Evolutionary conservation across 2,113 vertebrate species (phyloP), one percentile per base, ranked within the genome.

Genomic region (Bos javanicus): DNA sequence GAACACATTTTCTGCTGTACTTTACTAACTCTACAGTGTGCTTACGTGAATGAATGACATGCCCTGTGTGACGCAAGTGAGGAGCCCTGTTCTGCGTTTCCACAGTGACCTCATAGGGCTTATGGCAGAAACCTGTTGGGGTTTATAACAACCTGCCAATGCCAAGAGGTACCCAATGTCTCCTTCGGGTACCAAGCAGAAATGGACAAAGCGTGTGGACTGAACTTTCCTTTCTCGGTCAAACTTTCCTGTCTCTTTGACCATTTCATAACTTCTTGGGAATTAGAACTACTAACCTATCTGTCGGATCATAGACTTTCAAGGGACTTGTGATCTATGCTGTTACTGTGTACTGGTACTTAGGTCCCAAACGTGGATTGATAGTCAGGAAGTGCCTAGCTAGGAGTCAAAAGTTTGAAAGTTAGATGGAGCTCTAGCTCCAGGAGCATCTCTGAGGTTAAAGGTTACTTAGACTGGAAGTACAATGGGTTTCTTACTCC

Each of bases 401-500:
- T 19, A 67, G 33, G 33, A 67, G 64, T 67, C 4, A 0, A n/a
- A 67, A 67, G 7, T 10, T 10, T 0, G 0, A 8, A n/a, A 67
- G 62, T 33, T n/a, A 11, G 33, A 17, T n/a, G 33, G 33, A 67
- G 64, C 64, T 67, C 17, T 5, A 21, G 64, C 33, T n/a, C 64
- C 64, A 36, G 64, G 33, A 67, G n/a, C 64, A 71, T 71, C 17
- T 36, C 17, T 71, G 64, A 71, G n/a, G n/a, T 36, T 36, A 71
- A 71, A 71, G 64, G n/a, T 36, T 71, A 71, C 9, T 11, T 17
- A 71, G 17, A 36, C 6, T 71, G 17, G 17, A 71, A 71, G 17
- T 71, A 9, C 64, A 36, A 11, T 21, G n/a, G 64, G 33, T n/a
- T 67, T 36, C 64, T 36, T 36, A 17, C 64, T 71, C n/a, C 0